phyloP scores from a whole-genome alignment of 1,140 invertebrate genomes.

The Brachionus angularis region DNA sequence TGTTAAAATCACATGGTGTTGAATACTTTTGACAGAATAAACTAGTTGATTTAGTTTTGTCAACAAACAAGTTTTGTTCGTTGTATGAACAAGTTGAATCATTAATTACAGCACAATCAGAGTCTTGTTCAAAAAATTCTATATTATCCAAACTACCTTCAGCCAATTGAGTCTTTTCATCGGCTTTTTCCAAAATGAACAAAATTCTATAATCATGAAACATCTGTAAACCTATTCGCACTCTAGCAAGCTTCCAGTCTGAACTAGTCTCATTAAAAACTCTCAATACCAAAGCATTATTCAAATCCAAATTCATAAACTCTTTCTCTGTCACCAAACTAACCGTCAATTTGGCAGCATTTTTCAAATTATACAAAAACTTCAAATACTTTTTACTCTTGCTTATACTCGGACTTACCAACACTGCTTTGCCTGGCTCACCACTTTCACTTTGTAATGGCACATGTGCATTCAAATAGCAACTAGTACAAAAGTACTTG shows the following conservation, averaged over 20 bases:
- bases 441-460: conserved; percentile 3
- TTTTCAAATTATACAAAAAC: conserved; percentile 16
- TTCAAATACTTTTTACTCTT: neutral
- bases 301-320: conserved; percentile 1
- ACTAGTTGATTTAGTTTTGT: neutral
- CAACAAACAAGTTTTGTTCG: neutral
- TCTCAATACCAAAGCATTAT: neutral
- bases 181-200: conserved; percentile 15
- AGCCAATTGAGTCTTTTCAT: neutral
- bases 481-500: conserved; percentile 18
- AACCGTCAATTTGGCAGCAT: neutral
- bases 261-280: neutral
- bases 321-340: conserved; percentile 19
- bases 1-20: conserved; percentile 30
- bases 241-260: neutral
- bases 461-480: neutral
- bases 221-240: neutral
- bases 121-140: conserved; percentile 38
- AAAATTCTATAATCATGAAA: conserved; percentile 15
- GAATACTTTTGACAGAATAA: conserved; percentile 27
- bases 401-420: conserved; percentile 25
- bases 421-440: neutral
- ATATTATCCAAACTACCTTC: conserved; percentile 39
- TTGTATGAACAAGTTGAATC: neutral
- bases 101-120: conserved; percentile 3